phyloP scores from a whole-genome alignment of 2,797 vertebrate species.

The Stomatorhinus walkeri region DNA sequence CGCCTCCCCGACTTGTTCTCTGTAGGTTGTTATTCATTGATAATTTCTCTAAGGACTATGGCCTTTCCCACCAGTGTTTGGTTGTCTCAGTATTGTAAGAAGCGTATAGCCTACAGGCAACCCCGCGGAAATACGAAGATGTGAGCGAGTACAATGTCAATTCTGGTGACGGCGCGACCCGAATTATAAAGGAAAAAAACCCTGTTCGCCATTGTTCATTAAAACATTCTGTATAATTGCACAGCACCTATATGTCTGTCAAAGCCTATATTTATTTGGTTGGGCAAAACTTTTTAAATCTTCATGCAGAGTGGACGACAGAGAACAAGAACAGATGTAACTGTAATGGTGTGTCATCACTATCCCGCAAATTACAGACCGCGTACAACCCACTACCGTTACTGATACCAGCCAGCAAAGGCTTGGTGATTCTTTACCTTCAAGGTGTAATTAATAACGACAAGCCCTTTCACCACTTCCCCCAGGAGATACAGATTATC shows the following conservation, averaged over 20 bases:
- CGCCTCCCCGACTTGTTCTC: not conserved
- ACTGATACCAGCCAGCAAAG: slow-evolving; percentile 14
- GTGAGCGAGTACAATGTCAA: not conserved
- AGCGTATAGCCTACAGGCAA: not conserved
- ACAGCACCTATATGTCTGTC: not conserved
- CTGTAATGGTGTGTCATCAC: not conserved
- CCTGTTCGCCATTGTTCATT: not conserved
- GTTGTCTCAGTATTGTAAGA: not conserved
- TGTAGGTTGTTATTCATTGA: not conserved
- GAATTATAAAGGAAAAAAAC: not conserved
- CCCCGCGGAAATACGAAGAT: not conserved
- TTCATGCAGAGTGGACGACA: not conserved
- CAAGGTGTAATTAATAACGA: slow-evolving; percentile 24
- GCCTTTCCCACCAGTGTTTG: not conserved
- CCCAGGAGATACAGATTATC: slow-evolving; percentile 35
- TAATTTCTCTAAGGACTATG: not conserved
- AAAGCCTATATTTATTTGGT: not conserved
- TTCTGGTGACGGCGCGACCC: not conserved
- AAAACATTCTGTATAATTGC: not conserved
- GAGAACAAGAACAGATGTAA: not conserved
- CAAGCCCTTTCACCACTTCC: slow-evolving; percentile 23
- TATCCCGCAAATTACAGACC: not conserved
- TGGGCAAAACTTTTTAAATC: not conserved
- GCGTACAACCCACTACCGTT: slow-evolving; percentile 9
- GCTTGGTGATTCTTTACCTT: slow-evolving; percentile 5